phyloP scores from a whole-genome alignment of 1,140 invertebrate genomes.

The Lithobius niger region DNA sequence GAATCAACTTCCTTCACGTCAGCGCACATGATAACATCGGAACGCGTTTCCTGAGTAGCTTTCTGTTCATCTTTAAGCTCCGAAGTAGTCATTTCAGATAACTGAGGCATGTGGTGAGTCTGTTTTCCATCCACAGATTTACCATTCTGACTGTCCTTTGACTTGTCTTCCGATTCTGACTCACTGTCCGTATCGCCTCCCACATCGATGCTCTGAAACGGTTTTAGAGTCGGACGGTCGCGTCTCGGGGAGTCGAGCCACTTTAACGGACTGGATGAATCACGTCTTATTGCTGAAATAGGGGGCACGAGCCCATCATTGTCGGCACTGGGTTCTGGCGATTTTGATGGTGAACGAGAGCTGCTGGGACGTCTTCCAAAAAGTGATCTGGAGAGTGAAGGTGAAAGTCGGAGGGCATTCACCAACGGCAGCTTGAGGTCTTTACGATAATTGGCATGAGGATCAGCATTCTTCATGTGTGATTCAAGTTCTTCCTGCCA shows the following conservation, averaged over 20 bases:
- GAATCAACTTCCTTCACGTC: too few relatives aligned
- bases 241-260: neutral
- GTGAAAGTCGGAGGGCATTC: neutral
- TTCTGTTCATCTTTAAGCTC: neutral
- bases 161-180: neutral
- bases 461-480: constrained; percentile 13
- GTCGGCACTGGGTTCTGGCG: neutral
- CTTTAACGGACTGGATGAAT: neutral
- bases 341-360: neutral
- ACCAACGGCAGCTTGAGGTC: neutral
- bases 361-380: too few relatives aligned
- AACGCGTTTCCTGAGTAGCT: neutral
- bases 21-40: too few relatives aligned
- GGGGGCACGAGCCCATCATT: too few relatives aligned
- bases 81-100: too few relatives aligned
- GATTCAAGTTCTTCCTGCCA: constrained; percentile 16
- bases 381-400: neutral
- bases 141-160: neutral
- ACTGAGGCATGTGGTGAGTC: too few relatives aligned
- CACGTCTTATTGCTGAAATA: neutral
- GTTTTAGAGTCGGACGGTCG: neutral
- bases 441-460: constrained; percentile 4
- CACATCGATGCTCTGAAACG: neutral
- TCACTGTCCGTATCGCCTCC: neutral
- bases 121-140: neutral